These are phyloP conservation scores for Microtus pennsylvanicus DNA, from an alignment of 2,113 vertebrate species.

Conservation along the genomic window DNA sequence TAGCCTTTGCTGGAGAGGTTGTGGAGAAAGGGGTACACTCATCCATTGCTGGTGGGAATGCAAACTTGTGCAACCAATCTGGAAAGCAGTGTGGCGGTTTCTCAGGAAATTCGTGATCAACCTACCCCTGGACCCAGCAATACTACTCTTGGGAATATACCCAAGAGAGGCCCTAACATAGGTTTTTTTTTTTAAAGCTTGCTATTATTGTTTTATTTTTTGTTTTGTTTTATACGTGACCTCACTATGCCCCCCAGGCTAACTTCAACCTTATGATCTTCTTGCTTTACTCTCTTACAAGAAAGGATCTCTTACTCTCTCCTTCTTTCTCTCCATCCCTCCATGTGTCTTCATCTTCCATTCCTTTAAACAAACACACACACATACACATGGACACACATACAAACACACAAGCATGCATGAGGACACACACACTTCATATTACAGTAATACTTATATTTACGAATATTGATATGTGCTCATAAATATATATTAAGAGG, in stretches of 20 bases:
- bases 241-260: neutral
- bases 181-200: too few relatives aligned
- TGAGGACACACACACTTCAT: neutral
- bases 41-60: too few relatives aligned
- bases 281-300: neutral
- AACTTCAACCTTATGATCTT: neutral
- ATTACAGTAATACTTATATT: constrained; percentile 9
- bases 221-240: neutral
- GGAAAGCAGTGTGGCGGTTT: too few relatives aligned
- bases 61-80: too few relatives aligned
- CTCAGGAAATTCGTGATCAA: too few relatives aligned
- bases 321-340: neutral
- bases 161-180: too few relatives aligned
- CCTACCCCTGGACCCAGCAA: too few relatives aligned
- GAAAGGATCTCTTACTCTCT: neutral
- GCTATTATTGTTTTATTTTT: neutral
- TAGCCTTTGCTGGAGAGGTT: too few relatives aligned
- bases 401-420: neutral
- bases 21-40: too few relatives aligned
- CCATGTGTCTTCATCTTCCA: neutral
- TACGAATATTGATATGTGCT: neutral
- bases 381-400: neutral
- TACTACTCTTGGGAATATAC: too few relatives aligned
- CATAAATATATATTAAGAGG: neutral
- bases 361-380: neutral